These are phyloP conservation scores for Adelges cooleyi DNA, from an alignment of 1,140 invertebrate species.

Conservation along the genomic window DNA sequence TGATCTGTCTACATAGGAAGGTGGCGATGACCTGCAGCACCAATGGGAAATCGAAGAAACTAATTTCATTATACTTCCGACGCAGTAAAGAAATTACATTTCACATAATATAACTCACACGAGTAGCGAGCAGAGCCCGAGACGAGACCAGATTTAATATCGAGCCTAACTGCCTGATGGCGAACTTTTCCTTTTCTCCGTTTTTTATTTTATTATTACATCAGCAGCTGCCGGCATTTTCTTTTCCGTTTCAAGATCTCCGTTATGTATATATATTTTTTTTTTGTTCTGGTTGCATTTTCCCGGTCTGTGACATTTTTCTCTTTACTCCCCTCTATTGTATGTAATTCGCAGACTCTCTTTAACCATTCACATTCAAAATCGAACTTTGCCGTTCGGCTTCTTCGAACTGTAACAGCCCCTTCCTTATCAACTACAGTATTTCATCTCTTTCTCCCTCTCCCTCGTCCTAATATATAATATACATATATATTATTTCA, in stretches of 20 bases:
- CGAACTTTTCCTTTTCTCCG: slow-evolving; percentile 7
- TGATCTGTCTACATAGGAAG: too few relatives aligned
- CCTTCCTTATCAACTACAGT: too few relatives aligned
- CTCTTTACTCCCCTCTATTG: background rate
- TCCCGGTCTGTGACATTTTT: background rate
- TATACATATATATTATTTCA: background rate
- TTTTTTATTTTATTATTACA: slow-evolving; percentile 20
- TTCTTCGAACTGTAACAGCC: background rate
- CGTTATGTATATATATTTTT: background rate
- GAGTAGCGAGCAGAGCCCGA: background rate
- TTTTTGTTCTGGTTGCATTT: background rate
- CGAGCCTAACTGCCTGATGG: slow-evolving; percentile 15
- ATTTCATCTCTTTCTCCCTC: background rate
- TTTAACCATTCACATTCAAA: background rate
- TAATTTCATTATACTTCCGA: slow-evolving; percentile 11
- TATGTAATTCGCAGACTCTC: background rate
- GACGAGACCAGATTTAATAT: slow-evolving; percentile 18
- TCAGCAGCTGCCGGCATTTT: slow-evolving; percentile 24
- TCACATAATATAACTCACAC: slow-evolving; percentile 23
- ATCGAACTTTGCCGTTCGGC: slow-evolving; percentile 4
- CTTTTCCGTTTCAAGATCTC: background rate
- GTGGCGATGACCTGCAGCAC: too few relatives aligned
- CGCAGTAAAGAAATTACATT: slow-evolving; percentile 19
- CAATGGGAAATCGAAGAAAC: background rate
- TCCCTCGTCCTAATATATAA: background rate